phyloP scores from a whole-genome alignment of 1,140 invertebrate species.

The Drosophila guanche region DNA sequence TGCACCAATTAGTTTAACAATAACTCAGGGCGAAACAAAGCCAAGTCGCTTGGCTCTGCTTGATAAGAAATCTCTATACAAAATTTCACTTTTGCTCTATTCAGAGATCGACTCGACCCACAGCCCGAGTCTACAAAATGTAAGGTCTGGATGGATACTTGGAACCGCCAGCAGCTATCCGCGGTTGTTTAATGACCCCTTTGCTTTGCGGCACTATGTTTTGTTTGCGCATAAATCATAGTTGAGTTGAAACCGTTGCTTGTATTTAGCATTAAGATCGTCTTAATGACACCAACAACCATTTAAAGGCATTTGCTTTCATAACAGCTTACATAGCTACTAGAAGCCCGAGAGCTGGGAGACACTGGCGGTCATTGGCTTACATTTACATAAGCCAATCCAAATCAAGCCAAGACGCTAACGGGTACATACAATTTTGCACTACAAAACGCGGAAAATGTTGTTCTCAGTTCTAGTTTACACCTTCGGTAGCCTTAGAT shows the following conservation, averaged over 20 bases:
- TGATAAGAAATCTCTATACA: conserved; percentile 46
- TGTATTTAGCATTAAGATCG: conserved; percentile 41
- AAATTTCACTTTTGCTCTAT: conserved; percentile 57
- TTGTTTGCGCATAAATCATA: conserved; percentile 23
- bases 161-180: conserved; percentile 6
- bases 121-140: conserved; percentile 5
- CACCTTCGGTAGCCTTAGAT: no score
- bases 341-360: conserved; percentile 3
- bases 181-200: conserved; percentile 50
- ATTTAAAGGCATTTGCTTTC: conserved; percentile 35
- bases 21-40: conserved; percentile 40
- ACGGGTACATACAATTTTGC: no score
- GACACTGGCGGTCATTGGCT: background rate
- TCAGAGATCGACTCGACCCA: conserved; percentile 23
- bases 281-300: conserved; percentile 37
- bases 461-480: no score
- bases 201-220: conserved; percentile 10
- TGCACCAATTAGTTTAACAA: conserved; percentile 32
- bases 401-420: no score
- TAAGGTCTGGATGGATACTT: conserved; percentile 24
- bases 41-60: conserved; percentile 17
- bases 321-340: conserved; percentile 5
- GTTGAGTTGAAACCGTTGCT: conserved; percentile 38
- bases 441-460: no score
- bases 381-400: background rate